Conservation (phyloP, 23 tunicate genomes). For the Clavelina lepadiformis region DNA sequence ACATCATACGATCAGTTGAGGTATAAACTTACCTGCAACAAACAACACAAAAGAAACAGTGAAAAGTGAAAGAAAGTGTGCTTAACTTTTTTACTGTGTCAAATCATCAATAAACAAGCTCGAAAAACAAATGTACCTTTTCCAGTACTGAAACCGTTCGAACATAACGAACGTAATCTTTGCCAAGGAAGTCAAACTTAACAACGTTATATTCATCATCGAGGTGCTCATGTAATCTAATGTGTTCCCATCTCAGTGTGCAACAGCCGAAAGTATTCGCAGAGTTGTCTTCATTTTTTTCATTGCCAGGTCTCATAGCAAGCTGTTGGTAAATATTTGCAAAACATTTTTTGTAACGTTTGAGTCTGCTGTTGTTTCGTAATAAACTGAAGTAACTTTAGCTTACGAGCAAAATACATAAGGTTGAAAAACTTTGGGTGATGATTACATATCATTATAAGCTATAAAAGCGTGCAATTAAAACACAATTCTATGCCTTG, state of each 20-base stretch:
- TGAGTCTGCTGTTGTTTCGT: too few relatives aligned
- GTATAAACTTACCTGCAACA: too few relatives aligned
- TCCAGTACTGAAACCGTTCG: slow-evolving; percentile 48
- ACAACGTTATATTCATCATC: slow-evolving; percentile 33
- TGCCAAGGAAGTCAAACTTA: slow-evolving; percentile 72
- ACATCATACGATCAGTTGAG: too few relatives aligned
- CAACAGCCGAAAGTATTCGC: slow-evolving; percentile 90
- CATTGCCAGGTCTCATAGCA: slow-evolving; percentile 82
- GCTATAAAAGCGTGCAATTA: neutral
- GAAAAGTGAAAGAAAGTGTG: too few relatives aligned
- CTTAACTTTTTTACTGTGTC: too few relatives aligned
- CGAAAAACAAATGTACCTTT: slow-evolving; percentile 25
- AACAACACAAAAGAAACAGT: too few relatives aligned
- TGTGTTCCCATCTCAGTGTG: slow-evolving; percentile 73
- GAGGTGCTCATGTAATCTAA: slow-evolving; percentile 36
- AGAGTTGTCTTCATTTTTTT: slow-evolving; percentile 60
- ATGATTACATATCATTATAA: too few relatives aligned
- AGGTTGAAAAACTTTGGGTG: too few relatives aligned
- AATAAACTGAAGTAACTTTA: too few relatives aligned
- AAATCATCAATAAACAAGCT: neutral
- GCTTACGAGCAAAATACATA: too few relatives aligned
- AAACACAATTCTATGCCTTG: slow-evolving; percentile 21
- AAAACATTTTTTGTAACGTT: neutral
- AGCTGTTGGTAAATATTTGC: slow-evolving; percentile 7
- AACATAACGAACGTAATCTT: slow-evolving; percentile 69